phyloP scores from a whole-genome alignment of 1,140 invertebrate species.

The Hormaphis cornu region DNA sequence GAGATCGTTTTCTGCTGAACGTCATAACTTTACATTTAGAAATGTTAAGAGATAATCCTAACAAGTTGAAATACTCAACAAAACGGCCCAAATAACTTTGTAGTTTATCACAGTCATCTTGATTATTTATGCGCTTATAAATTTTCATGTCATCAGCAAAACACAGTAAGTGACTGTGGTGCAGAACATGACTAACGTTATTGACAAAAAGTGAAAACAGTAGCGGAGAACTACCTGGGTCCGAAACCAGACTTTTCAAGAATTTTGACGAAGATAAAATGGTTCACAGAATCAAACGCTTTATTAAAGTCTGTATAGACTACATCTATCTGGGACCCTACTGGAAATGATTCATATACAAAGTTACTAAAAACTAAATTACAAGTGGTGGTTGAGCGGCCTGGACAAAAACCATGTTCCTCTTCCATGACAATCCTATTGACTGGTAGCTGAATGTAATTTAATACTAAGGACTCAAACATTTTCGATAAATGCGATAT shows the following conservation, averaged over 20 bases:
- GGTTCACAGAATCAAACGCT: background rate
- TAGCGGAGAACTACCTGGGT: too few relatives aligned
- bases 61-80: background rate
- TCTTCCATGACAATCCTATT: background rate
- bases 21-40: too few relatives aligned
- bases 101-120: background rate
- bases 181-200: background rate
- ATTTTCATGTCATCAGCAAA: background rate
- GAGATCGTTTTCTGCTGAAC: background rate
- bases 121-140: background rate
- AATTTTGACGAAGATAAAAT: background rate
- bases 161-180: background rate
- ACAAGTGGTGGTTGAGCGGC: background rate
- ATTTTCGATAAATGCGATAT: too few relatives aligned
- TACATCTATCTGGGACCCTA: background rate
- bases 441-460: background rate
- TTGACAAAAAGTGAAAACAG: background rate
- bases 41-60: too few relatives aligned
- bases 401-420: background rate
- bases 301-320: background rate
- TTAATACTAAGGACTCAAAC: background rate
- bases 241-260: background rate
- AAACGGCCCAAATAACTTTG: background rate
- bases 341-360: background rate
- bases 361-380: background rate